Evolutionary conservation across 2,113 vertebrate genomes (phyloP).

Genomic region (Alaudala cheleensis): DNA sequence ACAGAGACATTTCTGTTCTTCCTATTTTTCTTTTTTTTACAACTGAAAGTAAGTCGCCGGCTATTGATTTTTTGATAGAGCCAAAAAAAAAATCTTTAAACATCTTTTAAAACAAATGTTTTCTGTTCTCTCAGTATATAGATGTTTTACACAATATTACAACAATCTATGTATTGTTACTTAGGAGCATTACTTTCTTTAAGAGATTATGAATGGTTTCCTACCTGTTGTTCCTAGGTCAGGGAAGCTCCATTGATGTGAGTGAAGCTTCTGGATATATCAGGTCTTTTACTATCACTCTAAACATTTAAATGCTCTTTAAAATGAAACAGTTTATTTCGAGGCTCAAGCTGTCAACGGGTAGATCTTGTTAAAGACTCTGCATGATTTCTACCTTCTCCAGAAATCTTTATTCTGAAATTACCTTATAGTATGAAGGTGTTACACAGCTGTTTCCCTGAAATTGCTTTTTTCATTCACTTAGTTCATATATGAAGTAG

Average conservation of each 20-base stretch:
- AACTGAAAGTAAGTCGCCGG: neutral
- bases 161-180: neutral
- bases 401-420: neutral
- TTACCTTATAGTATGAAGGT: neutral
- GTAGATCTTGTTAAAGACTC: neutral
- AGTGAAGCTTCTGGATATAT: neutral
- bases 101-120: neutral
- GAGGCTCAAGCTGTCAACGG: neutral
- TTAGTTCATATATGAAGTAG: neutral
- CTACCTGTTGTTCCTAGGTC: neutral
- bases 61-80: neutral
- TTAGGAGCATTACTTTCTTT: neutral
- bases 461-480: neutral
- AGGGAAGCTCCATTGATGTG: neutral
- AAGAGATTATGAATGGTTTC: neutral
- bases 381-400: neutral
- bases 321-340: neutral
- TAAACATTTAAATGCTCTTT: neutral
- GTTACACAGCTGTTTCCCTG: neutral
- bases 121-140: neutral
- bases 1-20: neutral
- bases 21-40: neutral
- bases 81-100: neutral
- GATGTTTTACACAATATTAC: neutral
- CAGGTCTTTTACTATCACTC: neutral